Evolutionary conservation across 1,140 invertebrate species (phyloP).

Genomic region (Riptortus pedestris): DNA sequence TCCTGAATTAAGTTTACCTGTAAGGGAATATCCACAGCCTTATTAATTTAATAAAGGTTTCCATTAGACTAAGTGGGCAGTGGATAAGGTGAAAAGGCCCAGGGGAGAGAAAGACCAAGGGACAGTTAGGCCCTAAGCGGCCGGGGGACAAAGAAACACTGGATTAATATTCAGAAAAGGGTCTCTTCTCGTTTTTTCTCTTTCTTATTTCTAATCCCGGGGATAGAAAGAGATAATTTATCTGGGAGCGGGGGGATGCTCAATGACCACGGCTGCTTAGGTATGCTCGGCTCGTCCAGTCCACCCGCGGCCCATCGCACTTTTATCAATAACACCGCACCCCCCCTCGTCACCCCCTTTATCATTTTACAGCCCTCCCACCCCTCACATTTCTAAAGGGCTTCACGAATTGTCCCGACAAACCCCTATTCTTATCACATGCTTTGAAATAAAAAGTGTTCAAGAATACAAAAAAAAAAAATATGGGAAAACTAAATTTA

Average conservation of each 20-base stretch:
- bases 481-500: no score
- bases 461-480: no score
- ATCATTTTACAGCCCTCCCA: no score
- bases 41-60: no score
- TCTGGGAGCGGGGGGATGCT: not conserved
- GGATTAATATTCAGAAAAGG: not conserved
- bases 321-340: conserved; percentile 17
- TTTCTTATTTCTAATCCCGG: not conserved
- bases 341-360: not conserved
- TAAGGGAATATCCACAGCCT: no score
- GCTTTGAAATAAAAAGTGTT: no score
- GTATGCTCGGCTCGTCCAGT: conserved; percentile 15
- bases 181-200: not conserved
- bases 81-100: no score
- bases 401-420: no score
- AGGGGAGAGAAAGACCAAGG: not conserved
- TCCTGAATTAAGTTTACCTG: no score
- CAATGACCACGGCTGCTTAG: conserved; percentile 17
- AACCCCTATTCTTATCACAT: no score
- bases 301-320: conserved; percentile 15
- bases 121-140: not conserved
- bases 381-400: no score
- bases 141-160: not conserved
- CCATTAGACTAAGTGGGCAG: no score
- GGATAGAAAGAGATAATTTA: not conserved